phyloP scores from a whole-genome alignment of 2,888 invertebrate species.

The Papilio protenor region DNA sequence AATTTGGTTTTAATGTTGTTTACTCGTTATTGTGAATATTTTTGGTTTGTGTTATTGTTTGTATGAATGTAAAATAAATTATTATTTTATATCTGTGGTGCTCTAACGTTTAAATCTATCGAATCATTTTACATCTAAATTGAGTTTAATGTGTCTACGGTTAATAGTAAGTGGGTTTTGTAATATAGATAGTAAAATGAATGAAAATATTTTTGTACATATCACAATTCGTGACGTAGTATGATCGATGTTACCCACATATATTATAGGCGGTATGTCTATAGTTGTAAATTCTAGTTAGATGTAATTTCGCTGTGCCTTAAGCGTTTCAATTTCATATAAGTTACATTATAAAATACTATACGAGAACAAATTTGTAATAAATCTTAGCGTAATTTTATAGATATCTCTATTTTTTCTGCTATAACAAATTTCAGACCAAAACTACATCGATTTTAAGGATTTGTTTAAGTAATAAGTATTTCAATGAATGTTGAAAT shows the following conservation, averaged over 20 bases:
- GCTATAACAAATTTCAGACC: conserved; percentile 59
- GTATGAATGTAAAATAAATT: conserved; percentile 38
- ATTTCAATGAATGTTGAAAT: conserved; percentile 38
- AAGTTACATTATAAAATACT: conserved; percentile 59
- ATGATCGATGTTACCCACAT: conserved; percentile 70
- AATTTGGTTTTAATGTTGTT: conserved; percentile 51
- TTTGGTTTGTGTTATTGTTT: conserved; percentile 30
- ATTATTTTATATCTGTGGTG: conserved; percentile 47
- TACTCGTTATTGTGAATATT: conserved; percentile 32
- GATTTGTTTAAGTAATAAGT: conserved; percentile 46
- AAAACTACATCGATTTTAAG: conserved; percentile 54
- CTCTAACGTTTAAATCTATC: conserved; percentile 48
- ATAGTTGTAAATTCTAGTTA: conserved; percentile 72
- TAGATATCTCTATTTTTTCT: conserved; percentile 70
- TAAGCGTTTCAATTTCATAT: conserved; percentile 83
- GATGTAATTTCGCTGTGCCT: conserved; percentile 82
- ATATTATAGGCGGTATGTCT: conserved; percentile 65
- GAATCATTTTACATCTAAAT: conserved; percentile 45
- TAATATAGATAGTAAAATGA: conserved; percentile 68
- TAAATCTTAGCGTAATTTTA: conserved; percentile 65
- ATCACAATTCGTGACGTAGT: conserved; percentile 78
- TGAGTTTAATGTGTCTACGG: conserved; percentile 46
- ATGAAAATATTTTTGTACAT: conserved; percentile 83
- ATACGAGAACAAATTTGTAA: conserved; percentile 72
- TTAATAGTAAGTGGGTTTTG: conserved; percentile 53